Evolutionary conservation across 2,113 vertebrate genomes (phyloP).

Genomic region (Eretmochelys imbricata): DNA sequence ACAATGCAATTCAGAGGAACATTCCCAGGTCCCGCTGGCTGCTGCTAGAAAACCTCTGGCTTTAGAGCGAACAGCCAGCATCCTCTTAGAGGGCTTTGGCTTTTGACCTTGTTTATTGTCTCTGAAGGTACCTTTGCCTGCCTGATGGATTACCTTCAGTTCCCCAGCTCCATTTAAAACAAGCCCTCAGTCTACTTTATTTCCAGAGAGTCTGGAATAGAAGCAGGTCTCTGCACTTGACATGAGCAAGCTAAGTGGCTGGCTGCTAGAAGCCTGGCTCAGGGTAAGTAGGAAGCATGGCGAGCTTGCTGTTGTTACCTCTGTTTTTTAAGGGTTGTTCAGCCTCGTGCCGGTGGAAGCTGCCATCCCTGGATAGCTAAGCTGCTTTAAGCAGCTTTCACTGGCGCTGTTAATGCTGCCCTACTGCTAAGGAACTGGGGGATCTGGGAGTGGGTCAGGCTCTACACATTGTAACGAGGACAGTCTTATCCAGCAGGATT

Average conservation of each 20-base stretch:
- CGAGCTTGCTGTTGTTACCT: background rate
- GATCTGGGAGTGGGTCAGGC: background rate
- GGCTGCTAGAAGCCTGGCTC: background rate
- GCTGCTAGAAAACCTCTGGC: constrained; percentile 18
- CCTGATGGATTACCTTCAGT: background rate
- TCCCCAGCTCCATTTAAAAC: rapidly evolving
- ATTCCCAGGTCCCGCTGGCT: background rate
- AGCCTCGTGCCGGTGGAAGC: background rate
- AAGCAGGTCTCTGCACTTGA: background rate
- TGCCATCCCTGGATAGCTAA: background rate
- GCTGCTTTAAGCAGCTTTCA: background rate
- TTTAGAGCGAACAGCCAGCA: background rate
- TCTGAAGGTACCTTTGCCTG: constrained; percentile 7
- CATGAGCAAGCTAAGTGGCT: background rate
- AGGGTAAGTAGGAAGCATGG: background rate
- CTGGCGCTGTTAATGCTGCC: background rate
- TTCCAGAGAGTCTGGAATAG: background rate
- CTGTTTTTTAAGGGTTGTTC: background rate
- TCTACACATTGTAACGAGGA: background rate
- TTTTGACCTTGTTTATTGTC: background rate
- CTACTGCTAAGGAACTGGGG: background rate
- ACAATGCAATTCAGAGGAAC: background rate
- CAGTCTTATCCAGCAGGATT: background rate
- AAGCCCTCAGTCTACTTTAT: background rate
- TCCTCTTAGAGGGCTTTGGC: background rate